Base-by-base conservation (phyloP, 2,797 vertebrate genomes). In the Coendou prehensilis region DNA sequence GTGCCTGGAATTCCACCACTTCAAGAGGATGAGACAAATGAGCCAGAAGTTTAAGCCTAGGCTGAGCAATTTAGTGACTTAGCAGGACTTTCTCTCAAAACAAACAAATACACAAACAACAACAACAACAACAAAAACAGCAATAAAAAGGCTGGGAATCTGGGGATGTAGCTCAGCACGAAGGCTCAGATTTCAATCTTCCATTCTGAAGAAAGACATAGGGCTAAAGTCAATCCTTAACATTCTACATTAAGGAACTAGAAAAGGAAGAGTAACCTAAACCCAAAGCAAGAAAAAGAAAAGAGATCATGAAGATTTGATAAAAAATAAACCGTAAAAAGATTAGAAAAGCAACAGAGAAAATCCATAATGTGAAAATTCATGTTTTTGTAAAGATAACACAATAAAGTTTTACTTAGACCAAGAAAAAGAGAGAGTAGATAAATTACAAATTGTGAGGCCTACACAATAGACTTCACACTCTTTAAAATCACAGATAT, bases 341-440 rank as follows among this genome's bases (percentile, higher is more conserved):
- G 37, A 82, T 41, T 56, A 87, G 76, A 85, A n/a, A 90, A 69
- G 33, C 71, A 95, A 61, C 26, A 75, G 47, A 75, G 57, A 93
- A 64, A 85, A 90, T 14, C 5, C 10, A 9, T n/a, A 41, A 67
- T 57, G 69, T 11, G 64, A 85, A 45, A 84, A 93, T 1, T 52
- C 33, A 52, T n/a, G 26, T 71, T 71, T 52, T 73, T 45, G 71
- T 8, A 37, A 54, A 75, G 6, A 33, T 69, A 75, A 78, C 41
- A 67, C 45, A 15, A 52, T 71, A 71, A 79, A 63, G 33, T 11
- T 75, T 93, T 45, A 50, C 54, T n/a, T 54, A 61, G 41, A 80
- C 18, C 18, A 83, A 78, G n/a, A n/a, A 15, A 76, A 22, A 28
- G 26, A 59, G 9, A n/a, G 30, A 67, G 11, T 37, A 84, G 30